Conservation (phyloP, 2,113 vertebrate species). For the Eudyptes chrysolophus region DNA sequence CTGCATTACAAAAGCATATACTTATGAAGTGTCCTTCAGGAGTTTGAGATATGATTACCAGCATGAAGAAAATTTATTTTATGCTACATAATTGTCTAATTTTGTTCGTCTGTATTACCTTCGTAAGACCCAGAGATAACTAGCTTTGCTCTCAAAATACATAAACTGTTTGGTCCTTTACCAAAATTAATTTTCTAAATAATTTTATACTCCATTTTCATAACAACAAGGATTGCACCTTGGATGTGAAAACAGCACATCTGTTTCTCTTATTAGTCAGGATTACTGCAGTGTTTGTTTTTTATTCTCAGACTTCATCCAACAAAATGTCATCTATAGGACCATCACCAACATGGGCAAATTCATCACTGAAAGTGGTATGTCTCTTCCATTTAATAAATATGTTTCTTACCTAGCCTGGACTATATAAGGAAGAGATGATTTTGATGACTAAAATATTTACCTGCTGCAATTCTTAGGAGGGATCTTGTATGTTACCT, state of each 20-base stretch:
- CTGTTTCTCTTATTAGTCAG: background rate
- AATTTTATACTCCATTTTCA: background rate
- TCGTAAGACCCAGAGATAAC: background rate
- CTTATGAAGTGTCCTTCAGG: background rate
- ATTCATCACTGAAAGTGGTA: constrained; percentile 64
- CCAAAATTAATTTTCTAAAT: background rate
- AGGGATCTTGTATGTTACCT: background rate
- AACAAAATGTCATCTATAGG: constrained; percentile 44
- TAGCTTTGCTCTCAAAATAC: background rate
- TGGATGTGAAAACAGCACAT: background rate
- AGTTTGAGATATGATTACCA: background rate
- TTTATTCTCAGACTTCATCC: constrained; percentile 52
- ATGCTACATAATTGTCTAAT: background rate
- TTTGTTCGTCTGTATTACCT: background rate
- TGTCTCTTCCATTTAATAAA: background rate
- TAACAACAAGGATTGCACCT: background rate
- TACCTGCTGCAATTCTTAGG: background rate
- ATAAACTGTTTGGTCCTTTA: background rate
- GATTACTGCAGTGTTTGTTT: background rate
- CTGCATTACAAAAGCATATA: background rate
- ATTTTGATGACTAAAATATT: background rate
- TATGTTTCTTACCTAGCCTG: background rate
- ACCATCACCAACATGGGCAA: background rate
- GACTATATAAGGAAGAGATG: background rate
- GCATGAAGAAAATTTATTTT: background rate